Evolutionary conservation across 2,888 invertebrate species (phyloP), one percentile per base, ranked within the genome.

Genomic region (Spodoptera exigua): DNA sequence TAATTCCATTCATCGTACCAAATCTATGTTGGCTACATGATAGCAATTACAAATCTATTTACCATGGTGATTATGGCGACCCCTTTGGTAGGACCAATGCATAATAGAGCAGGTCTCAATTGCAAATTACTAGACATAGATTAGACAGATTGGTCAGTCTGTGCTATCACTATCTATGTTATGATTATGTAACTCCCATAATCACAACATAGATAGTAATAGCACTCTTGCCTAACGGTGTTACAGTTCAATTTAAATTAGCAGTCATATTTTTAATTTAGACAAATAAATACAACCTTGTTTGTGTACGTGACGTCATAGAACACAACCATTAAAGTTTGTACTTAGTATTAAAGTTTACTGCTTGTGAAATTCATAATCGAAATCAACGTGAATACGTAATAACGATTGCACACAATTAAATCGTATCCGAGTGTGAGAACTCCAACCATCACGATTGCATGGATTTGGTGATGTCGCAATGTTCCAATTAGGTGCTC

Each of bases 401-500:
- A 76, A 47, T 61, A 63, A 63, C 44, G 48, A 61, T 66, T 70
- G 55, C 61, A 74, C 53, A 77, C 68, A 78, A 83, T 81, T 76
- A 79, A 75, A 60, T 72, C 61, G 62, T 72, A 70, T 71, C 62
- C 63, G 63, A 70, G 74, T 83, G 83, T 81, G 84, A 80, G 82
- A 85, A 84, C 78, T 63, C 59, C 69, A 68, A 67, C 75, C 85
- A 88, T 87, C 86, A 82, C 82, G 82, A 86, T 86, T 74, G 83
- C 88, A 88, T 86, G 85, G 86, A 84, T 90, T 88, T 82, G 85
- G 79, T 80, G 81, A 88, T 93, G 89, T 89, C 84, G 91, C 88
- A 92, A 92, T 80, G 90, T 91, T 92, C 90, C 93, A 91, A 93
- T 93, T 93, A 93, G 93, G 83, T 88, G 89, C 89, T 92, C 90